These are phyloP conservation scores for Andrena hattorfiana DNA, from an alignment of 2,888 invertebrate species.

Conservation along the genomic window DNA sequence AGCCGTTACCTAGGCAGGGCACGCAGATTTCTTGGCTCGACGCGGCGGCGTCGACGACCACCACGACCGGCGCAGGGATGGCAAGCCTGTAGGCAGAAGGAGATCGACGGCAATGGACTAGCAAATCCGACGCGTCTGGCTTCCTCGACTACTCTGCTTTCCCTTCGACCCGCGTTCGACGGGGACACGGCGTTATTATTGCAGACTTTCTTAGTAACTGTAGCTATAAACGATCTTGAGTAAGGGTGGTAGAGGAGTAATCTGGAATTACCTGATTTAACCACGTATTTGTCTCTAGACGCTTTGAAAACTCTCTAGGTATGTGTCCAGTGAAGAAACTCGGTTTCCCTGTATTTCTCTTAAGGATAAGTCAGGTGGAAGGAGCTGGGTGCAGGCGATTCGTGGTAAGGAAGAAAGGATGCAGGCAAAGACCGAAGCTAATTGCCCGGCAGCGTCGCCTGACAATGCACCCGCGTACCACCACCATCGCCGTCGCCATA, in stretches of 20 bases:
- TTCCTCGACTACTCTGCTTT: constrained; percentile 38
- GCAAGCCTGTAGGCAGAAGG: constrained; percentile 32
- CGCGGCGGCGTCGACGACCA: constrained; percentile 39
- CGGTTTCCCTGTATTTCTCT: too few species aligned
- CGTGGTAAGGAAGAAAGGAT: constrained; percentile 20
- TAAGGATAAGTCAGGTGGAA: too few species aligned
- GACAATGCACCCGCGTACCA: constrained; percentile 68
- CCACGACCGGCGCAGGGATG: constrained; percentile 38
- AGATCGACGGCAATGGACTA: constrained; percentile 53
- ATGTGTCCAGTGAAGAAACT: too few species aligned
- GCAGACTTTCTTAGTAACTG: too few species aligned
- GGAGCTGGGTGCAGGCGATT: not conserved
- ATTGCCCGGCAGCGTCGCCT: constrained; percentile 62
- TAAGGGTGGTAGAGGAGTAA: too few species aligned
- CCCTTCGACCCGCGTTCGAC: constrained; percentile 17
- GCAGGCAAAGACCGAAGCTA: constrained; percentile 60
- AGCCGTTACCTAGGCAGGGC: constrained; percentile 65
- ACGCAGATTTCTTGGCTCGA: constrained; percentile 70
- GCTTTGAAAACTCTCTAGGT: too few species aligned
- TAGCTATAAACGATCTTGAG: too few species aligned
- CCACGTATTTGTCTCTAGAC: too few species aligned
- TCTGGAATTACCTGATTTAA: too few species aligned
- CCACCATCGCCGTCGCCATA: constrained; percentile 39
- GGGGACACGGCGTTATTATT: constrained; percentile 14
- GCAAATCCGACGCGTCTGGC: constrained; percentile 66